Conservation (phyloP, 2,113 vertebrate species). For the Silurus glanis region DNA sequence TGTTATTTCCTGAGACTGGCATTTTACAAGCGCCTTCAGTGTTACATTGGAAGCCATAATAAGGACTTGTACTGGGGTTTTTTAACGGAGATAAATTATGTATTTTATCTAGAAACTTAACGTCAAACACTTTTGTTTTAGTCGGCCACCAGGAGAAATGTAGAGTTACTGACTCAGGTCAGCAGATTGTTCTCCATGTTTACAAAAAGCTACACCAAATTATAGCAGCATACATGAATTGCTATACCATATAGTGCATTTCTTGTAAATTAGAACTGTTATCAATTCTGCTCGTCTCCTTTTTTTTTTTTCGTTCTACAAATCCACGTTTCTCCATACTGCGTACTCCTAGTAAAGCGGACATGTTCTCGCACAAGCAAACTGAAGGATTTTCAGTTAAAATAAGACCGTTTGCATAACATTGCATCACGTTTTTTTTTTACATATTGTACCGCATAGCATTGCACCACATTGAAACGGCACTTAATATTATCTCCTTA, state of each 20-base stretch:
- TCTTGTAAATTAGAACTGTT: background rate
- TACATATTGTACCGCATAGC: background rate
- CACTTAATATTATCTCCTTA: background rate
- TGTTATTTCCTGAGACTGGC: conserved; percentile 14
- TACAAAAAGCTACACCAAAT: background rate
- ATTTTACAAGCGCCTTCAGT: background rate
- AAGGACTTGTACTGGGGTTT: background rate
- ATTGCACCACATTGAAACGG: background rate
- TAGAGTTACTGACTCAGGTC: background rate
- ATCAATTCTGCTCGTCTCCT: too few species aligned
- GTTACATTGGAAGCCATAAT: background rate
- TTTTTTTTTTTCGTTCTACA: too few species aligned
- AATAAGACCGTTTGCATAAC: background rate
- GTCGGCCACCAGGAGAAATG: background rate
- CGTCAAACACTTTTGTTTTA: conserved; percentile 5
- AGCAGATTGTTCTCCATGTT: background rate
- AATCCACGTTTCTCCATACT: background rate
- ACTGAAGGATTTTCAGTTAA: background rate
- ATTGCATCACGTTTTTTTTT: background rate
- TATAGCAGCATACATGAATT: background rate
- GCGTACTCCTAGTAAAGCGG: background rate
- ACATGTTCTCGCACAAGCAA: background rate
- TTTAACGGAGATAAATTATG: background rate
- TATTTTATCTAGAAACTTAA: background rate
- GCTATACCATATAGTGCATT: background rate